Evolutionary conservation across 2,888 invertebrate genomes (phyloP), one percentile per base, ranked within the genome.

Genomic region (Drosophila longiperda): DNA sequence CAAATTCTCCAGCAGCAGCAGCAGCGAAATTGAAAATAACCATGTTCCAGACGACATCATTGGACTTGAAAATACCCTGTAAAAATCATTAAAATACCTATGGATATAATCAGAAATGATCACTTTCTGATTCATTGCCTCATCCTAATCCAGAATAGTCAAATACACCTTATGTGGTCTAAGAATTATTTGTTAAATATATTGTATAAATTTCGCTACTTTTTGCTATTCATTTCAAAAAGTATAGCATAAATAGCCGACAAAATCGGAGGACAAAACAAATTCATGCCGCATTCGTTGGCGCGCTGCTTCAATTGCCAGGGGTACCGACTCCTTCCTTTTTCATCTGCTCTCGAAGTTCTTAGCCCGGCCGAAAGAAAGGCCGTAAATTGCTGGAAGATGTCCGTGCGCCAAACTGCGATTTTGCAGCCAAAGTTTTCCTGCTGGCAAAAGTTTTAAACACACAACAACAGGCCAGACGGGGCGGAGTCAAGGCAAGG

Each of bases 361-460:
- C 65, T 72, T 75, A 68, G 78, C 50, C 48, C 12, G 55, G 53
- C 57, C 57, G 54, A 50, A 66, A 36, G 60, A 66, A 74, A 75
- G 71, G 78, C 88, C 90, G 86, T 86, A 86, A 86, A 87, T 86
- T 86, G 90, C 88, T 80, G 86, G 80, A 87, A 87, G 84, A 87
- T 89, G 85, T 76, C 84, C 63, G 48, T 54, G 64, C 65, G 60
- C 38, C 62, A 68, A 68, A 64, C 73, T 49, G 60, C 70, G 60
- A 80, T 63, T 70, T 66, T 53, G 60, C 69, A 67, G 79, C 42
- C 33, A 79, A 87, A 87, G 68, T 83, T 83, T 87, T 85, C 53
- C 50, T 66, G 71, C 71, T 76, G 82, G 78, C 72, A 72, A 85
- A 86, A 89, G 63, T 86, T 86, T 89, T 85, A 78, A 85, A 78